Evolutionary conservation across 1,140 invertebrate genomes (phyloP).

Genomic region (Drosophila kikkawai): DNA sequence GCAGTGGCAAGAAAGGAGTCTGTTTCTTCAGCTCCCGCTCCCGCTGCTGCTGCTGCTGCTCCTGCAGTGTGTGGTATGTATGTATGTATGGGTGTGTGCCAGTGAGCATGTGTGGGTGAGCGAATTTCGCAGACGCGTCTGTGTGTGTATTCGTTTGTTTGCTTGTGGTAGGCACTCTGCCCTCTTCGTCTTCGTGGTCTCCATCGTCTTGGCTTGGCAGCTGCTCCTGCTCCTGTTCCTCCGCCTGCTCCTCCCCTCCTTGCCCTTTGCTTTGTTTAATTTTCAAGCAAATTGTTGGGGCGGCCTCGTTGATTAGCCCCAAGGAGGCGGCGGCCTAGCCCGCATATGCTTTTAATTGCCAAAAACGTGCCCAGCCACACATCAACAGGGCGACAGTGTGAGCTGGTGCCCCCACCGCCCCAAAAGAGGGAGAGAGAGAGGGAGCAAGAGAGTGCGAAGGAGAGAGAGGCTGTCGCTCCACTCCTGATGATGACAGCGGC

Average conservation of each 20-base stretch:
- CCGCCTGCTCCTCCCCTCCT: conserved; percentile 1
- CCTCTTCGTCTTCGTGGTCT: conserved; percentile 65
- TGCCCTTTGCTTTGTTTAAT: conserved; percentile 65
- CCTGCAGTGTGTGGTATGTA: conserved; percentile 52
- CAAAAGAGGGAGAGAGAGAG: conserved; percentile 9
- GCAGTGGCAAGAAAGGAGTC: conserved; percentile 57
- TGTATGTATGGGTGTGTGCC: conserved; percentile 30
- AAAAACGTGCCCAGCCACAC: conserved; percentile 61
- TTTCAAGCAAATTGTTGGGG: conserved; percentile 71
- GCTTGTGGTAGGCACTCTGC: conserved; percentile 57
- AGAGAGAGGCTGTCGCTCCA: conserved; percentile 15
- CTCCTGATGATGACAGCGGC: conserved; percentile 56
- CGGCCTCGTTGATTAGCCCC: conserved; percentile 75
- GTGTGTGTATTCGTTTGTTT: conserved; percentile 50
- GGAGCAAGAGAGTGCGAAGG: neutral
- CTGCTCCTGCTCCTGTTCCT: conserved; percentile 17
- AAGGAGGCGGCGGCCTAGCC: conserved; percentile 54
- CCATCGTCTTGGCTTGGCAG: conserved; percentile 58
- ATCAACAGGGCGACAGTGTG: conserved; percentile 45
- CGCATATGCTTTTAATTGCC: conserved; percentile 81
- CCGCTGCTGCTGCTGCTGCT: conserved; percentile 14
- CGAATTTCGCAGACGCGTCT: conserved; percentile 36
- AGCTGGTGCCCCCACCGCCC: neutral
- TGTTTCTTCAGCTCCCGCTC: conserved; percentile 31
- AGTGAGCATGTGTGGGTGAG: conserved; percentile 33